Evolutionary conservation across 2,113 vertebrate species (phyloP).

Genomic region (Lonchura striata): DNA sequence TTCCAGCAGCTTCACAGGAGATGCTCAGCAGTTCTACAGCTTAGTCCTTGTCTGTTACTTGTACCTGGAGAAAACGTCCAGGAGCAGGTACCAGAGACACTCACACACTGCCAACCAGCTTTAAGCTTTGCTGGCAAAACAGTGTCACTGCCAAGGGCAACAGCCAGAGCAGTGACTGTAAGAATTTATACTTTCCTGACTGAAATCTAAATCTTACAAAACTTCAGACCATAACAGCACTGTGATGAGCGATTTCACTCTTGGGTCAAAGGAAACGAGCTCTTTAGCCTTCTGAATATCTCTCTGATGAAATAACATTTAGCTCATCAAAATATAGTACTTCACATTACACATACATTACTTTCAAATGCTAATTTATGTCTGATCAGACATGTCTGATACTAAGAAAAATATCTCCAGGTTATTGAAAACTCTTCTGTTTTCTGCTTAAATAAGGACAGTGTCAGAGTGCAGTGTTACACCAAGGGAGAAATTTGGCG

Average conservation of each 20-base stretch:
- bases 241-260: not conserved
- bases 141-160: not conserved
- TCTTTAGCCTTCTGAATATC: not conserved
- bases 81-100: not conserved
- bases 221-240: not conserved
- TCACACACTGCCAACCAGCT: not conserved
- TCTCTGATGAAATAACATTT: not conserved
- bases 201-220: not conserved
- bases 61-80: fast-evolving
- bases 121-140: not conserved
- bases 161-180: not conserved
- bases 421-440: not conserved
- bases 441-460: not conserved
- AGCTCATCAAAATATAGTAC: not conserved
- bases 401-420: not conserved
- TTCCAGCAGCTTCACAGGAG: not conserved
- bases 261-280: not conserved
- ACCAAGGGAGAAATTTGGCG: not conserved
- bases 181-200: not conserved
- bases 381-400: not conserved
- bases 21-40: not conserved
- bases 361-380: not conserved
- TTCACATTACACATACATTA: not conserved
- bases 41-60: not conserved
- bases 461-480: not conserved